Conservation (phyloP, 2,113 vertebrate species). For the Misgurnus anguillicaudatus region DNA sequence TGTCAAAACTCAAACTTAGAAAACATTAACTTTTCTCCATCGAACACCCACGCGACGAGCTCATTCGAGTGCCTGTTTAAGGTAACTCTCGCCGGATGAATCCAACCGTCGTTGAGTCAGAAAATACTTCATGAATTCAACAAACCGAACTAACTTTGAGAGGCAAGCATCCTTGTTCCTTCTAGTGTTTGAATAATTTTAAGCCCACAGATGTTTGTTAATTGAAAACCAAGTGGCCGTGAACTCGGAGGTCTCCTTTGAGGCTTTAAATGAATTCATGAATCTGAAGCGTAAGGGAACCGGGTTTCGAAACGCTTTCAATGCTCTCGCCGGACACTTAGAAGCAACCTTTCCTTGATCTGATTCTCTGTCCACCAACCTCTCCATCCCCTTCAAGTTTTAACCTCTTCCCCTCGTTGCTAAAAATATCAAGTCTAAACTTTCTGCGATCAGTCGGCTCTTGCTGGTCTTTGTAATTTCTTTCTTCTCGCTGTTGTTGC, state of each 20-base stretch:
- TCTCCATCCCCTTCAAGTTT: not conserved
- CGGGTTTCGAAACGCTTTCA: not conserved
- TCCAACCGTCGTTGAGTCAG: not conserved
- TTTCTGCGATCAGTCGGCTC: not conserved
- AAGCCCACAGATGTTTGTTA: conserved; percentile 1
- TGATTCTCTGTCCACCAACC: not conserved
- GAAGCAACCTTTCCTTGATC: conserved; percentile 18
- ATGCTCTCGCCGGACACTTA: not conserved
- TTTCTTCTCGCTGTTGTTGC: not conserved
- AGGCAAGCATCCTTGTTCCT: not conserved
- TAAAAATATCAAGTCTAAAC: not conserved
- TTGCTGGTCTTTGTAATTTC: not conserved
- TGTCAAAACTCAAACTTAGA: conserved; percentile 25
- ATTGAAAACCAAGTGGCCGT: conserved; percentile 27
- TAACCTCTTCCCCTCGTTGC: not conserved
- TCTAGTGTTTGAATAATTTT: not conserved
- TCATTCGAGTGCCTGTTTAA: not conserved
- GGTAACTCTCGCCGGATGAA: not conserved
- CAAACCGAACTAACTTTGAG: not conserved
- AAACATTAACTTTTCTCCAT: not conserved
- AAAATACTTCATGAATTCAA: conserved; percentile 2
- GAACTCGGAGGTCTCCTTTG: not conserved
- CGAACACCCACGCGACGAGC: not conserved
- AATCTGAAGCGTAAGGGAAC: not conserved
- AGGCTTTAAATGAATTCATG: not conserved